phyloP scores from a whole-genome alignment of 2,888 invertebrate species.

The Orchestes rusci region DNA sequence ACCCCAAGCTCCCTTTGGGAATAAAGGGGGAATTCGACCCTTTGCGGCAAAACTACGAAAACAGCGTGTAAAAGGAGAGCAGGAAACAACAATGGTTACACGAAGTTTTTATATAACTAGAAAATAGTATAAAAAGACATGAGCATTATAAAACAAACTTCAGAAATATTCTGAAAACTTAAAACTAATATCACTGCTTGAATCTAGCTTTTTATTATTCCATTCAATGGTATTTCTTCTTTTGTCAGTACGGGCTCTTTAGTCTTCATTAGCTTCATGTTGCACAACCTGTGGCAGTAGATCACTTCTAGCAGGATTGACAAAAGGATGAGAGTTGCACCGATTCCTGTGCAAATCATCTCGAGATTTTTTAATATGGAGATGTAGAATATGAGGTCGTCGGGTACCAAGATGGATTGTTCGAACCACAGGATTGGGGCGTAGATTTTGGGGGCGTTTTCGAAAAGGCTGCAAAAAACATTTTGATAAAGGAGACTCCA shows the following conservation, averaged over 20 bases:
- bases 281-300: neutral
- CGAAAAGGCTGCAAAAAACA: constrained; percentile 52
- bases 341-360: constrained; percentile 29
- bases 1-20: too few species aligned
- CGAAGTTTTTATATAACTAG: too few species aligned
- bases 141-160: too few species aligned
- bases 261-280: neutral
- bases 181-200: too few species aligned
- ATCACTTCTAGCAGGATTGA: neutral
- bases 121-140: too few species aligned
- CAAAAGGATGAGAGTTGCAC: constrained; percentile 20
- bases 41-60: too few species aligned
- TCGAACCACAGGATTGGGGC: constrained; percentile 78
- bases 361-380: constrained; percentile 48
- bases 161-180: too few species aligned
- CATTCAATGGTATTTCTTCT: neutral
- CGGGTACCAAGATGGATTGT: constrained; percentile 56
- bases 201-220: too few species aligned
- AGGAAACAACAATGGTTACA: too few species aligned
- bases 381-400: constrained; percentile 51
- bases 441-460: constrained; percentile 58
- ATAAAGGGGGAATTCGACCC: too few species aligned
- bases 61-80: too few species aligned
- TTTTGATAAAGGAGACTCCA: constrained; percentile 1
- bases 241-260: neutral